Evolutionary conservation across 2,888 invertebrate species (phyloP), one percentile per base, ranked within the genome.

Genomic region (Eupithecia subumbrata): DNA sequence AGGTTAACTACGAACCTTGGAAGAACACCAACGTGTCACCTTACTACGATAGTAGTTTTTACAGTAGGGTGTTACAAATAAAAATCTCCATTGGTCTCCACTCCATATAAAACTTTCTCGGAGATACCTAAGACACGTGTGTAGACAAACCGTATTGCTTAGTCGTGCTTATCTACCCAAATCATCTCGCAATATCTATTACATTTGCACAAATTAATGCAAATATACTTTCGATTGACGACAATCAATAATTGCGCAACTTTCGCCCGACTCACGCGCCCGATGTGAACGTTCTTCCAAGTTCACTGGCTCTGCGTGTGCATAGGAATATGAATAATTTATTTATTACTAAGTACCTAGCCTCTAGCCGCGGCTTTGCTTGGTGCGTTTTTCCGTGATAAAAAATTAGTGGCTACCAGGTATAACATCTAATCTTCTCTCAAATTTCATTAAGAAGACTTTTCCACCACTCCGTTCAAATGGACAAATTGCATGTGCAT

Each of bases 301-400:
- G 87, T 86, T 87, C 87, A 87, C 63, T 83, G 82, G 72, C 73
- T 75, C 77, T 80, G 83, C 78, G 69, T 69, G 72, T 63, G 67
- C 60, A 22, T 18, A 74, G 68, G 22, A n/a, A 22, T 25, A 25
- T 60, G 60, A 60, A 60, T 60, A 25, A 25, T 60, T 60, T 60
- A 60, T 25, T 60, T 5, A 22, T 60, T 14, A 60, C 60, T 12
- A 16, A 45, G 14, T 45, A 3, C 2, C 2, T 30, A 25, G 60
- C 7, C 12, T 14, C 11, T 60, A 12, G 11, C 1, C 25, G 25
- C 25, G 25, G 60, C 25, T 22, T 56, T 25, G 60, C 25, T 2
- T 37, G 37, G 22, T 22, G 56, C 22, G 22, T 22, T 56, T 52
- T 22, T 56, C 22, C 4, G 22, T 22, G 11, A 22, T 56, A 56